phyloP scores from a whole-genome alignment of 2,797 vertebrate genomes.

The Benthosema pterotum region DNA sequence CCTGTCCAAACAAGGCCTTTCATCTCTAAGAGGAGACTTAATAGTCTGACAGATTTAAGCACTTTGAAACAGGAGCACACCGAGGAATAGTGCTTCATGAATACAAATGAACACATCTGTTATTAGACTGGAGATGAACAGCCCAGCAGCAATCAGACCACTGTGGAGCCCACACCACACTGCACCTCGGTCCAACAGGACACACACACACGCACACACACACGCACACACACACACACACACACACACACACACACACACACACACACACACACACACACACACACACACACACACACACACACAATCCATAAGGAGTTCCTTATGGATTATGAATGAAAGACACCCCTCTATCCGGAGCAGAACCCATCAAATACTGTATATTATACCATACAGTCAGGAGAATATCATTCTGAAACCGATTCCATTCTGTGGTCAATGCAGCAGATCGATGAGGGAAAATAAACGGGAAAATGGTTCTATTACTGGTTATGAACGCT shows the following conservation, averaged over 20 bases:
- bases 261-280: no score
- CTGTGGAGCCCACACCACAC: conserved; percentile 21
- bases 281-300: no score
- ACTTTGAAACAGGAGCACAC: conserved; percentile 53
- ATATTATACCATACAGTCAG: no score
- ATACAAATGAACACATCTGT: conserved; percentile 65
- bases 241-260: no score
- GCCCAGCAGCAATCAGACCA: conserved; percentile 45
- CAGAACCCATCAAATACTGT: conserved; percentile 44
- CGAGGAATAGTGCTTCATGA: conserved; percentile 42
- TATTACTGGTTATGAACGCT: conserved; percentile 52
- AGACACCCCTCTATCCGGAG: conserved; percentile 25
- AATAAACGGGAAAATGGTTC: conserved; percentile 23
- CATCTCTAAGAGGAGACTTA: conserved; percentile 61
- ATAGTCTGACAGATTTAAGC: conserved; percentile 68
- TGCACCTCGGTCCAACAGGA: conserved; percentile 22
- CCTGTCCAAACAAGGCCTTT: conserved; percentile 62
- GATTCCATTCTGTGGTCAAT: conserved; percentile 59
- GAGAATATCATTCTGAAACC: conserved; percentile 48
- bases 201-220: no score
- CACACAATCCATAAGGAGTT: background rate
- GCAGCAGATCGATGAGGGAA: conserved; percentile 37
- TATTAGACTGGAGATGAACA: conserved; percentile 32
- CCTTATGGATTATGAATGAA: conserved; percentile 40
- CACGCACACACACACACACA: no score